Evolutionary conservation across 30 jellyfish, hydroid and myxozoan species (phyloP).

Genomic region (Turritopsis rubra): DNA sequence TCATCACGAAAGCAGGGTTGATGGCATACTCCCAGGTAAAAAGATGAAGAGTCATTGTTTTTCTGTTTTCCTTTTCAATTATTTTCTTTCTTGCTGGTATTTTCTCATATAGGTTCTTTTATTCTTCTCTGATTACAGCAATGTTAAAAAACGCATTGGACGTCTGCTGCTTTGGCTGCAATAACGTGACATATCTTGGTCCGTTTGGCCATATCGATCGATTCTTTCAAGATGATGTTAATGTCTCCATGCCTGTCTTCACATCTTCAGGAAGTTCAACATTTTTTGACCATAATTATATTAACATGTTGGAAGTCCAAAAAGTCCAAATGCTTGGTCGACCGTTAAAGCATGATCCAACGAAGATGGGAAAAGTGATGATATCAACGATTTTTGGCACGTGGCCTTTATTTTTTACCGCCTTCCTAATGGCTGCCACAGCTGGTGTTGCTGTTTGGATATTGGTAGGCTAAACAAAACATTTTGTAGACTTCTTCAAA

Average conservation of each 20-base stretch:
- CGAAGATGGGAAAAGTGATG: background rate
- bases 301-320: constrained; percentile 10
- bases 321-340: background rate
- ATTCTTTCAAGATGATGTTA: constrained; percentile 28
- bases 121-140: constrained; percentile 20
- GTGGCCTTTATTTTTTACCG: constrained; percentile 9
- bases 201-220: constrained; percentile 42
- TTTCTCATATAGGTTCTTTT: background rate
- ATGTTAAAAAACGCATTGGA: constrained; percentile 54
- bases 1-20: background rate
- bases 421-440: constrained; percentile 13
- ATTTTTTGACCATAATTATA: constrained; percentile 11
- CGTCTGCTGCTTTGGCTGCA: constrained; percentile 75
- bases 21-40: constrained; percentile 30
- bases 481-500: background rate
- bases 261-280: constrained; percentile 49
- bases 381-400: background rate
- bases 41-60: too few relatives aligned
- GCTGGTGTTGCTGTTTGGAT: constrained; percentile 16
- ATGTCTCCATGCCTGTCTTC: constrained; percentile 61
- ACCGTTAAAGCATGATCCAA: constrained; percentile 17
- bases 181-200: constrained; percentile 51
- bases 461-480: background rate
- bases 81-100: background rate
- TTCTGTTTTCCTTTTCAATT: background rate